Evolutionary conservation across 2,888 invertebrate genomes (phyloP).

Genomic region (Synanthedon andrenaeformis): DNA sequence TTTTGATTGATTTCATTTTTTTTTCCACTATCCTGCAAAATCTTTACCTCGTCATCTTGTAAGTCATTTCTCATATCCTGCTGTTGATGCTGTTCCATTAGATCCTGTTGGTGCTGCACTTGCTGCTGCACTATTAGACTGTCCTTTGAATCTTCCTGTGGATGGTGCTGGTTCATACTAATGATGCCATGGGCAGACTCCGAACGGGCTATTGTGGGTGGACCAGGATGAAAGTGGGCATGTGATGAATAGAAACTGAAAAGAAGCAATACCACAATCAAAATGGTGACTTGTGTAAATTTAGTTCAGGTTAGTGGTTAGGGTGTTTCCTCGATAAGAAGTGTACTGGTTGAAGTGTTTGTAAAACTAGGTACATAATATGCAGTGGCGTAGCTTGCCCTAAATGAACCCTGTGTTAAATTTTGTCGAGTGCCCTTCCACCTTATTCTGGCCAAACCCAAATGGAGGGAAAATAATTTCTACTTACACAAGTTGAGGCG

Average conservation of each 20-base stretch:
- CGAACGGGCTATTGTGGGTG: slow-evolving; percentile 56
- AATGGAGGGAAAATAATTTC: no score
- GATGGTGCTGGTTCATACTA: slow-evolving; percentile 57
- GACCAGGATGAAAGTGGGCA: slow-evolving; percentile 57
- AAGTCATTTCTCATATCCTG: slow-evolving; percentile 50
- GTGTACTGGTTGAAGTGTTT: no score
- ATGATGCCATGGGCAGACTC: slow-evolving; percentile 57
- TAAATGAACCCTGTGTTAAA: no score
- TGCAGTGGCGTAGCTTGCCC: no score
- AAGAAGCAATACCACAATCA: slow-evolving; percentile 8
- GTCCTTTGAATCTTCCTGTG: slow-evolving; percentile 61
- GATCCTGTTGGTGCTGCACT: slow-evolving; percentile 59
- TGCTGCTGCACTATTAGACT: slow-evolving; percentile 61
- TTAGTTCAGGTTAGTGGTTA: neutral
- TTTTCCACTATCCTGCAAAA: no score
- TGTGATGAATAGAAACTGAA: slow-evolving; percentile 63
- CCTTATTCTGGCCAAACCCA: no score
- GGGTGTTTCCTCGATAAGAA: no score
- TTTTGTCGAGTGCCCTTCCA: no score
- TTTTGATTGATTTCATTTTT: no score
- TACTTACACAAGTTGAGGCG: no score
- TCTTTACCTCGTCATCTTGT: slow-evolving; percentile 54
- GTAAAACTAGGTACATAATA: no score
- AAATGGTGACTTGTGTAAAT: neutral
- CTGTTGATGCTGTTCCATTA: slow-evolving; percentile 62